Conservation (phyloP, 2,797 vertebrate genomes). For the Phataginus tetradactyla region DNA sequence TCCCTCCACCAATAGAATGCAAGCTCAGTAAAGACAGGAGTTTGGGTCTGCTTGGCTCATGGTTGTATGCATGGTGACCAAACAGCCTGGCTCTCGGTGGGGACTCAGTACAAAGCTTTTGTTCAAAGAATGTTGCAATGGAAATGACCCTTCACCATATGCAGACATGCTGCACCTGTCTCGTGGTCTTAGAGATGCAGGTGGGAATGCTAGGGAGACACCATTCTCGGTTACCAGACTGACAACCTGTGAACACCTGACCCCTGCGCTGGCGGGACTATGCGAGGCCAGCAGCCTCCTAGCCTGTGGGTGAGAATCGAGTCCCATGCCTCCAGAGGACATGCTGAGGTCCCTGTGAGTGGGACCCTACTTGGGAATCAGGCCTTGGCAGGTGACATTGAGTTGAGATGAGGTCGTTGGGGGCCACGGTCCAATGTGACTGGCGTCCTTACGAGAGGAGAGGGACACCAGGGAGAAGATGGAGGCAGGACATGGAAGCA, state of each 20-base stretch:
- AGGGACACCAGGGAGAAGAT: fast-evolving
- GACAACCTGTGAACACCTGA: fast-evolving
- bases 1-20: not conserved
- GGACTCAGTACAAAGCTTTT: no score
- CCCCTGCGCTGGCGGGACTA: fast-evolving
- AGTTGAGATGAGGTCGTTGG: not conserved
- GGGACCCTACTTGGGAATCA: no score
- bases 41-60: fast-evolving
- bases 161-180: no score
- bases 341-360: no score
- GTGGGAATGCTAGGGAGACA: fast-evolving
- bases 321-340: not conserved
- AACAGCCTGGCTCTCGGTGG: not conserved
- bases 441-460: not conserved
- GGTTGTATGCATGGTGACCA: fast-evolving
- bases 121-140: not conserved
- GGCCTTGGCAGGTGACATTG: no score
- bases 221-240: fast-evolving
- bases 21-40: not conserved
- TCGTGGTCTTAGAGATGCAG: fast-evolving
- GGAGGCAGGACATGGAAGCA: not conserved
- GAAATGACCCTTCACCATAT: no score
- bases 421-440: fast-evolving
- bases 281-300: fast-evolving
- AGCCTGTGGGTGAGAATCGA: no score